Evolutionary conservation across 2,113 vertebrate species (phyloP).

Genomic region (Dipodomys spectabilis): DNA sequence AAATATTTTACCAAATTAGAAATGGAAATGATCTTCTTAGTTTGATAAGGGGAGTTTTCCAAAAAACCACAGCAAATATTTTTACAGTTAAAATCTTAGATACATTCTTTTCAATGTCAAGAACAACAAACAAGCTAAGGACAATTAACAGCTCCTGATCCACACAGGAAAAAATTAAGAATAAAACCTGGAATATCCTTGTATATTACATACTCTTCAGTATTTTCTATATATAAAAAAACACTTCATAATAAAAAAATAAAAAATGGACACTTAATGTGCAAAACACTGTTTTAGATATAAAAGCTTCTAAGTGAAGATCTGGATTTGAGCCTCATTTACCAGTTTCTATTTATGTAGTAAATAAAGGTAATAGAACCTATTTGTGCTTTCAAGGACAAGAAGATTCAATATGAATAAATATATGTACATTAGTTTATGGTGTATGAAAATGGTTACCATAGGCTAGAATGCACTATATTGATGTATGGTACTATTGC

Average conservation of each 20-base stretch:
- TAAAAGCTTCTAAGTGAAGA: background rate
- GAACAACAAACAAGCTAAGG: background rate
- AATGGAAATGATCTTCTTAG: slow-evolving; percentile 24
- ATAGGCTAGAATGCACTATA: too few species aligned
- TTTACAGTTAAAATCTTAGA: background rate
- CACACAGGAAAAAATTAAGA: background rate
- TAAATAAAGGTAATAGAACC: background rate
- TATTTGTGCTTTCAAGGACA: background rate
- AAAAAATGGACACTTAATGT: background rate
- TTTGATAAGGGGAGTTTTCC: slow-evolving; percentile 21
- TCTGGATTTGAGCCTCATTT: background rate
- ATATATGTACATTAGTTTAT: too few species aligned
- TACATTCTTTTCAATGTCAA: background rate
- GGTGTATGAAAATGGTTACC: background rate
- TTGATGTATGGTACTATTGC: background rate
- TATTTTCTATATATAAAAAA: too few species aligned
- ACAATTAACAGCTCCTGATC: background rate
- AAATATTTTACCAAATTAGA: slow-evolving; percentile 25
- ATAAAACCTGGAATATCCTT: background rate
- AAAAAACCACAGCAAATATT: background rate
- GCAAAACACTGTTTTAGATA: background rate
- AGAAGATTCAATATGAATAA: background rate
- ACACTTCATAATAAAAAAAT: background rate
- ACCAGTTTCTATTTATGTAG: background rate
- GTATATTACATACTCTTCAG: too few species aligned